Evolutionary conservation across 2,888 invertebrate genomes (phyloP).

Genomic region (Conistra vaccinii): DNA sequence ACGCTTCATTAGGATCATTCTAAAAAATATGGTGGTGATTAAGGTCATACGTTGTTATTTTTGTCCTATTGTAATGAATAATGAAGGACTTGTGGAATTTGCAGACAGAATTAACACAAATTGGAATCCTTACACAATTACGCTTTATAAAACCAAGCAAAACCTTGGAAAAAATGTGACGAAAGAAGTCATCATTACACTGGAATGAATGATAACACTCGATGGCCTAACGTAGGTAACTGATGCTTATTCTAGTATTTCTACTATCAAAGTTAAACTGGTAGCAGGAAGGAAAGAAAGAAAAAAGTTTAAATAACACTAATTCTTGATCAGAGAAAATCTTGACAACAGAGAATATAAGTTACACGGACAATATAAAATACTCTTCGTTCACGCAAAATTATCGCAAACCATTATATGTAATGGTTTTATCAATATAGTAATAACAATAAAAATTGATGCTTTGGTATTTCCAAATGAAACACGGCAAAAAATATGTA

Average conservation of each 20-base stretch:
- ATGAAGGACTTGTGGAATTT: constrained; percentile 12
- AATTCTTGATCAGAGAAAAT: constrained; percentile 6
- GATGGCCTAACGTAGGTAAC: too few species aligned
- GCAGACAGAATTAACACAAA: neutral
- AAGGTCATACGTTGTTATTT: constrained; percentile 56
- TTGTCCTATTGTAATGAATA: constrained; percentile 15
- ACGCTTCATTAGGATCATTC: constrained; percentile 65
- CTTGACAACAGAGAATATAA: constrained; percentile 15
- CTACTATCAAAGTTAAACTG: neutral
- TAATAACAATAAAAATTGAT: constrained; percentile 28
- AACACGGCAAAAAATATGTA: constrained; percentile 12
- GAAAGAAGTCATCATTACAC: neutral
- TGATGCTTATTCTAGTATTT: neutral
- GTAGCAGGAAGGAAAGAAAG: neutral
- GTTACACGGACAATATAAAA: constrained; percentile 22
- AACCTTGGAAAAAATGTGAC: neutral
- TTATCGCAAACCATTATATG: constrained; percentile 16
- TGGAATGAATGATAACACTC: neutral
- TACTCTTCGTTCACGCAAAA: constrained; percentile 42
- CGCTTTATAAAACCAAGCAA: neutral
- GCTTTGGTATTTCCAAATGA: constrained; percentile 3
- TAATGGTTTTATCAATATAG: constrained; percentile 13
- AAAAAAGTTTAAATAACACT: neutral
- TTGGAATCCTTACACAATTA: neutral
- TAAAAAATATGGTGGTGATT: constrained; percentile 58